Evolutionary conservation across 2,113 vertebrate species (phyloP), one percentile per base, ranked within the genome.

Genomic region (Notechis scutatus): DNA sequence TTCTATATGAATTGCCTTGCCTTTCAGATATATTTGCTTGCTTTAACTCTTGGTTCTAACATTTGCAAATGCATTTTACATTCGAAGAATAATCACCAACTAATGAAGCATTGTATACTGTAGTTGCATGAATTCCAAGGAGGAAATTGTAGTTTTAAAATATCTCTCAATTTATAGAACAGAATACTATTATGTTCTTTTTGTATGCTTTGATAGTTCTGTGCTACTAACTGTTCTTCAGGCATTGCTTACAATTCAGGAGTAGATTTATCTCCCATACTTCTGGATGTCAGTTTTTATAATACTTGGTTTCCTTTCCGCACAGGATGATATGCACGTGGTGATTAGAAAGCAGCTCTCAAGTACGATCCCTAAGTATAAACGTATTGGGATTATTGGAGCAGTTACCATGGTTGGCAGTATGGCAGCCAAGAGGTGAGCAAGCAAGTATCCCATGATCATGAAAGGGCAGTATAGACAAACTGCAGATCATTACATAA

Each of bases 281-380:
- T 86, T 85, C 54, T 57, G 52, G 18, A 92, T 89, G 59, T 94
- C 42, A 94, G 0, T 0, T 1, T 85, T 54, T 89, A 5, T 91
- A 85, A 74, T 90, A 21, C 90, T 57, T 92, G 34, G 89, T 91
- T 92, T 52, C 88, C 47, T 92, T 90, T 89, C 14, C 47, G 94
- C 95, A 52, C 95, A 99, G 99, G 99, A 99, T 94, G 99, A 99
- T 93, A 98, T 99, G 98, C 98, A 99, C 96, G 98, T 99, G 86
- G 99, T 99, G 94, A 98, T 99, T 95, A 98, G 99, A 55, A 99
- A 99, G 89, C 99, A 99, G 97, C 98, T 99, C 39, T 99, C 99
- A 93, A 99, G 99, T 97, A 98, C 98, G 0, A 95, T 98, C 92
- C 97, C 98, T 52, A 99, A 98, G 95, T 99, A 99, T 97, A 99